These are phyloP conservation scores for Formica exsecta DNA, from an alignment of 1,140 invertebrate genomes.

Conservation along the genomic window DNA sequence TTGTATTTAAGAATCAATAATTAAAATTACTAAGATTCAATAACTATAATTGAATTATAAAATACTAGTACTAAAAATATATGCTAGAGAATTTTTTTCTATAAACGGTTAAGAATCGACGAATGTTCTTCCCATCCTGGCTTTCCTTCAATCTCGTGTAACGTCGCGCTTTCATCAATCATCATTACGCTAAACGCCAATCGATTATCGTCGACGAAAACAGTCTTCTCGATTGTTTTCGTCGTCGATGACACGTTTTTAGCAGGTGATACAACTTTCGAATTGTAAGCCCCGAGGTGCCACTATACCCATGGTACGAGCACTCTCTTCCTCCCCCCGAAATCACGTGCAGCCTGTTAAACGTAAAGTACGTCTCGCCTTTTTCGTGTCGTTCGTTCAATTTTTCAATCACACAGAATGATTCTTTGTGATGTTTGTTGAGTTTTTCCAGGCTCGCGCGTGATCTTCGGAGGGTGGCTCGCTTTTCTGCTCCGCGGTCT, in stretches of 20 bases:
- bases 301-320: constrained; percentile 85
- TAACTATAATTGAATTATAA: not conserved
- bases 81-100: not conserved
- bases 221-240: constrained; percentile 17
- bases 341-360: constrained; percentile 75
- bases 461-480: constrained; percentile 77
- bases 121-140: not conserved
- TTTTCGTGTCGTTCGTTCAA: constrained; percentile 21
- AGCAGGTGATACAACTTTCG: constrained; percentile 36
- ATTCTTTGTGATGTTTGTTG: constrained; percentile 57
- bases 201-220: constrained; percentile 2
- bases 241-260: constrained; percentile 23
- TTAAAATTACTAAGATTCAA: not conserved
- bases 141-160: not conserved
- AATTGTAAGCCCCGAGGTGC: constrained; percentile 81
- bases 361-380: constrained; percentile 4
- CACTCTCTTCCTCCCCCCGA: constrained; percentile 71
- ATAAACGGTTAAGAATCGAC: not conserved
- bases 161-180: constrained; percentile 31
- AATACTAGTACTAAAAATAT: not conserved
- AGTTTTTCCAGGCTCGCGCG: constrained; percentile 75
- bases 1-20: too few relatives aligned
- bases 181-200: constrained; percentile 5
- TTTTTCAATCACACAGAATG: constrained; percentile 28
- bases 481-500: constrained; percentile 67